phyloP scores from a whole-genome alignment of 2,113 vertebrate genomes.

The Nycticebus coucang region DNA sequence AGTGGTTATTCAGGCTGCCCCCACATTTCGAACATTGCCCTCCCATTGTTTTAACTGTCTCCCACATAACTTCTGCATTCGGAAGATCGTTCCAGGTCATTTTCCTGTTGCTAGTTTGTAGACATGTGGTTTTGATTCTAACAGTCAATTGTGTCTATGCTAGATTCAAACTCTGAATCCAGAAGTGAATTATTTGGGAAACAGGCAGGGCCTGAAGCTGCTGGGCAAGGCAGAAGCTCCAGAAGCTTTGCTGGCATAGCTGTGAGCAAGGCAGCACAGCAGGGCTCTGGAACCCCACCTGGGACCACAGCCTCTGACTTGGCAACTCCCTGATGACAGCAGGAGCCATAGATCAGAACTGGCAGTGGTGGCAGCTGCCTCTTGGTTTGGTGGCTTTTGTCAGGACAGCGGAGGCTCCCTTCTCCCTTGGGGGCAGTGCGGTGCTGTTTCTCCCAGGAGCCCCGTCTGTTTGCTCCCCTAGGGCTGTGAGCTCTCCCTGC shows the following conservation, averaged over 20 bases:
- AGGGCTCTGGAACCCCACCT: not conserved
- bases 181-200: not conserved
- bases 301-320: not conserved
- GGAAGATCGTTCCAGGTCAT: not conserved
- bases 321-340: not conserved
- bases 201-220: not conserved
- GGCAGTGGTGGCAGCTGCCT: not conserved
- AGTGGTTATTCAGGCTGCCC: not conserved
- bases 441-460: not conserved
- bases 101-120: conserved; percentile 3
- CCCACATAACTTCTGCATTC: not conserved
- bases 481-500: not conserved
- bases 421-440: not conserved
- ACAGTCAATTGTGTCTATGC: not conserved
- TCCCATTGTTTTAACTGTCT: not conserved
- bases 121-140: not conserved
- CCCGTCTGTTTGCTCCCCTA: not conserved
- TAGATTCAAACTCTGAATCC: not conserved
- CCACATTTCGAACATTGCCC: not conserved
- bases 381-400: not conserved
- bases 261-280: not conserved
- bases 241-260: not conserved
- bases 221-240: too few relatives aligned
- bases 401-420: not conserved
- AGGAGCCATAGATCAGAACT: not conserved